These are phyloP conservation scores for Sisyra nigra DNA, from an alignment of 2,888 invertebrate genomes.

Conservation along the genomic window DNA sequence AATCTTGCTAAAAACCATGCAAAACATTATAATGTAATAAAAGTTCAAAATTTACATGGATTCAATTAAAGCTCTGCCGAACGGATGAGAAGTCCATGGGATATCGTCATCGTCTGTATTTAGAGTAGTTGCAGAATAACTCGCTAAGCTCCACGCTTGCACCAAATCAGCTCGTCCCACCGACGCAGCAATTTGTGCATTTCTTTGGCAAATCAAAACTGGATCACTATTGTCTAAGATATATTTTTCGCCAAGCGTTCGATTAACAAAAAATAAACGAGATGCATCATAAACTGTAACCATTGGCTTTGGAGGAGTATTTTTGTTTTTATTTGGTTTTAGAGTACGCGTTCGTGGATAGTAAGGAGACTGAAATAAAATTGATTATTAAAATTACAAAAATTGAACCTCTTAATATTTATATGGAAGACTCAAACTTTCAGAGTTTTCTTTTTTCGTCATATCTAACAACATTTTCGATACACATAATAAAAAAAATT, in stretches of 20 bases:
- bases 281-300: slow-evolving; percentile 60
- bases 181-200: slow-evolving; percentile 60
- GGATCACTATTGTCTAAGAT: slow-evolving; percentile 38
- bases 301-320: slow-evolving; percentile 29
- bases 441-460: too few species aligned
- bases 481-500: too few species aligned
- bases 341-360: neutral
- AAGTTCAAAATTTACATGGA: slow-evolving; percentile 44
- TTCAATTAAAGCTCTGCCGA: slow-evolving; percentile 70
- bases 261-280: slow-evolving; percentile 60
- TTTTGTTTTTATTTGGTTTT: slow-evolving; percentile 1
- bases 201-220: slow-evolving; percentile 60
- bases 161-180: slow-evolving; percentile 65
- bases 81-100: slow-evolving; percentile 71
- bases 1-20: neutral
- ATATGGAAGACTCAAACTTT: too few species aligned
- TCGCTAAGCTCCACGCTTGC: slow-evolving; percentile 77
- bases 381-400: too few species aligned
- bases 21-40: neutral
- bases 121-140: slow-evolving; percentile 40
- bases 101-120: slow-evolving; percentile 39
- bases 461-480: too few species aligned
- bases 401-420: too few species aligned
- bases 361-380: neutral
- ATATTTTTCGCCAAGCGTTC: slow-evolving; percentile 70